phyloP scores from a whole-genome alignment of 2,888 invertebrate genomes.

The Cerastis leucographa region DNA sequence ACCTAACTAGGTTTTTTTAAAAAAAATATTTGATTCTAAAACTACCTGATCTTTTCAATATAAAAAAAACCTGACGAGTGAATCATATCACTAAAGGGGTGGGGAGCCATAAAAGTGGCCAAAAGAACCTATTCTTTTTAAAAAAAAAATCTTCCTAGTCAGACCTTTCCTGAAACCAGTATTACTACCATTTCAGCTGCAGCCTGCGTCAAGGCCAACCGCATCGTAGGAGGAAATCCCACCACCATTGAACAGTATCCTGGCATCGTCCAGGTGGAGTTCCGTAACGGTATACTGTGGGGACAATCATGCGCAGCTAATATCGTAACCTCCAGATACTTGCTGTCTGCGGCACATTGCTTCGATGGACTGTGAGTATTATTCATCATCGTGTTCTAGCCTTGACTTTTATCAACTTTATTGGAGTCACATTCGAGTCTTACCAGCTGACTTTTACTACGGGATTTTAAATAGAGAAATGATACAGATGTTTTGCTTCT shows the following conservation, averaged over 20 bases:
- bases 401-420: too few species aligned
- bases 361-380: constrained; percentile 66
- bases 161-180: background rate
- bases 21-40: too few species aligned
- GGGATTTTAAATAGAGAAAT: background rate
- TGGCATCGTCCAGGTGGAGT: constrained; percentile 72
- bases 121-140: too few species aligned
- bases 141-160: too few species aligned
- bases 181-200: constrained; percentile 38
- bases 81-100: too few species aligned
- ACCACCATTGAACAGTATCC: constrained; percentile 75
- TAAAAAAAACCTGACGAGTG: too few species aligned
- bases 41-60: too few species aligned
- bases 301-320: constrained; percentile 70
- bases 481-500: background rate
- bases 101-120: too few species aligned
- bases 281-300: constrained; percentile 59
- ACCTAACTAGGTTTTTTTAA: too few species aligned
- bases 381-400: background rate
- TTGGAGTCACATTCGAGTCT: background rate
- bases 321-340: constrained; percentile 56
- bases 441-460: background rate
- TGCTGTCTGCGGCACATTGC: constrained; percentile 73
- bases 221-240: constrained; percentile 69
- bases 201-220: constrained; percentile 36